phyloP scores from a whole-genome alignment of 2,113 vertebrate species.

The Erinaceus europaeus region DNA sequence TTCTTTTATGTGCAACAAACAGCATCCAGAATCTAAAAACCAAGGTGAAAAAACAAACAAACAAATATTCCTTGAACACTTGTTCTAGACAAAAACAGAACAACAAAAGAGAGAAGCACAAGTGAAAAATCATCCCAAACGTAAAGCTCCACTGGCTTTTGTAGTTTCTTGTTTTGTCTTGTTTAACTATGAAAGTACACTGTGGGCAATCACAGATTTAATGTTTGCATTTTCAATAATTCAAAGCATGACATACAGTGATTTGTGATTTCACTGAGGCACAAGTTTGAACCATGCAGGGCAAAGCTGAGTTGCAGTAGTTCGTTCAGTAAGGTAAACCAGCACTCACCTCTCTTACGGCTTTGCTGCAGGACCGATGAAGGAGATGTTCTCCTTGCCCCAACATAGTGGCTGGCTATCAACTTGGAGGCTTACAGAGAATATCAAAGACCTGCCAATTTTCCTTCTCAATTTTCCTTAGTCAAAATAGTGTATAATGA shows the following conservation, averaged over 20 bases:
- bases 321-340: background rate
- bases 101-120: background rate
- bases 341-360: background rate
- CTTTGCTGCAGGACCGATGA: background rate
- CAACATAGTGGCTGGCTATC: background rate
- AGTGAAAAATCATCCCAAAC: background rate
- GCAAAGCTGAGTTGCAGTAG: background rate
- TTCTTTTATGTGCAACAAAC: background rate
- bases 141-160: background rate
- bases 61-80: background rate
- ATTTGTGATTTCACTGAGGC: background rate
- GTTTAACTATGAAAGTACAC: background rate
- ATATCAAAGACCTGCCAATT: background rate
- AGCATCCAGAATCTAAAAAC: constrained; percentile 21
- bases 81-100: background rate
- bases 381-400: background rate
- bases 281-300: background rate
- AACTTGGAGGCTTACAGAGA: background rate
- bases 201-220: background rate
- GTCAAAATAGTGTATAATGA: constrained; percentile 31
- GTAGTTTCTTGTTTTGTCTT: no score
- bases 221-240: background rate
- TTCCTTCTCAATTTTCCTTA: background rate
- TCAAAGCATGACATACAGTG: background rate
- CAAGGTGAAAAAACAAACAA: constrained; percentile 25